A percentile compares a stretch with the other conserved stretches of the same genome.
These are phyloP conservation scores for Sebastes goodei DNA, from an alignment of 2,797 vertebrate genomes.

Conservation along the genomic window DNA sequence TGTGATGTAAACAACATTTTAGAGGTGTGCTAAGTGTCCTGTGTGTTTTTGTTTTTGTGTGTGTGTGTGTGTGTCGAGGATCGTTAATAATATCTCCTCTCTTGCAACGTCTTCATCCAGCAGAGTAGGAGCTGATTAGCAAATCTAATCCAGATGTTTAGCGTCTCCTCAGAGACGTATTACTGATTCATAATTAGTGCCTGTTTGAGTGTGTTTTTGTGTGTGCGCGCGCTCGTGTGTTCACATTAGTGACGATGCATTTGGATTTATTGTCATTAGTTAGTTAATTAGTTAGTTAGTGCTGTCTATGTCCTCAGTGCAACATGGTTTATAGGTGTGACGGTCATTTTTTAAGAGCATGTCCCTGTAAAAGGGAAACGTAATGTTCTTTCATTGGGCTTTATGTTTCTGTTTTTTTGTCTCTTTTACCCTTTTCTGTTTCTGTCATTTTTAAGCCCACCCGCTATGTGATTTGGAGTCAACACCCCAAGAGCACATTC, in stretches of 20 bases:
- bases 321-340: not conserved
- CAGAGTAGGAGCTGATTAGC: conserved; percentile 49
- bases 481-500: conserved; percentile 2
- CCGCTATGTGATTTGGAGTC: conserved; percentile 36
- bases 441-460: not conserved
- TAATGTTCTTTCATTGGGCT: not conserved
- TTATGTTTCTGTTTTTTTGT: not conserved
- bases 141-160: conserved; percentile 63
- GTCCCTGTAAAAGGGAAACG: not conserved
- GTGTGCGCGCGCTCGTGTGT: not conserved
- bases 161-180: conserved; percentile 44
- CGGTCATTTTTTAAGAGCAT: not conserved
- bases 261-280: not conserved
- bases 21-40: conserved; percentile 17
- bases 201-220: not conserved
- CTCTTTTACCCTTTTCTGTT: not conserved
- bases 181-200: conserved; percentile 31
- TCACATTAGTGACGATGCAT: not conserved
- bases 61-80: not conserved
- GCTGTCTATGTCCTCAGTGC: not conserved
- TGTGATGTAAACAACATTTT: conserved; percentile 68
- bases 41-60: not conserved
- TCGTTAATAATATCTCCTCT: conserved; percentile 49
- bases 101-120: conserved; percentile 47
- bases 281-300: not conserved